Conservation (phyloP, 2,888 invertebrate genomes). For the Ryuthela nishihirai region DNA sequence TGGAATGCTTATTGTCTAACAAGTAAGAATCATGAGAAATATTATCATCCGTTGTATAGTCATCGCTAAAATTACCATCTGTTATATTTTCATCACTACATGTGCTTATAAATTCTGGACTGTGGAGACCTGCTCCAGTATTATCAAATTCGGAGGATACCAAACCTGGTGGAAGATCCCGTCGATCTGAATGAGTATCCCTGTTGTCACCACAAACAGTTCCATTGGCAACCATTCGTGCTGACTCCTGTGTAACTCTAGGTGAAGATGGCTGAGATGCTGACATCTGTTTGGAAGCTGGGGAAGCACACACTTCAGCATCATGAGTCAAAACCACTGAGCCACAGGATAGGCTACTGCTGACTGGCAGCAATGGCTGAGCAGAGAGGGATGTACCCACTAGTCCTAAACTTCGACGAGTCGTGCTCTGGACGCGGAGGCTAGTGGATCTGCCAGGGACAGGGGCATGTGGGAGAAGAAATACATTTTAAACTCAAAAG, state of each 20-base stretch:
- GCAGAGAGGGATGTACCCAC: conserved; percentile 35
- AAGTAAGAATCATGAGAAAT: conserved; percentile 41
- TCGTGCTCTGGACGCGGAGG: conserved; percentile 35
- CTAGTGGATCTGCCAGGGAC: conserved; percentile 30
- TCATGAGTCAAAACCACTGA: conserved; percentile 35
- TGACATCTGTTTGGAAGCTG: conserved; percentile 26
- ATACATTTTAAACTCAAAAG: no score
- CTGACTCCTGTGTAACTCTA: conserved; percentile 24
- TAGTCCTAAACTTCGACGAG: conserved; percentile 35
- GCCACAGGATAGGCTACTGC: conserved; percentile 40
- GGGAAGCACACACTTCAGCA: conserved; percentile 21
- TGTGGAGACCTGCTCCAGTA: conserved; percentile 27
- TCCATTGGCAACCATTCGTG: conserved; percentile 35
- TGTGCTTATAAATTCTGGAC: conserved; percentile 39
- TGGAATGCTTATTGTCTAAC: conserved; percentile 39
- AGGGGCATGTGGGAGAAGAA: conserved; percentile 11
- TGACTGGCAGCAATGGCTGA: conserved; percentile 36
- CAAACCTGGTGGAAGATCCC: conserved; percentile 41
- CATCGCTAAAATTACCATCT: conserved; percentile 31
- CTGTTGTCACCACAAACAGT: conserved; percentile 34
- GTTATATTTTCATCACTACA: conserved; percentile 38
- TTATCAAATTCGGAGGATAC: conserved; percentile 32
- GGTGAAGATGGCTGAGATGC: conserved; percentile 36
- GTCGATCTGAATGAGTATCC: conserved; percentile 27
- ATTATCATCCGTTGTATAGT: conserved; percentile 34